Percentiles rank a stretch among this genome's conserved stretches.
These are phyloP conservation scores for Aromia moschata DNA, from an alignment of 2,888 invertebrate species.

Conservation along the genomic window DNA sequence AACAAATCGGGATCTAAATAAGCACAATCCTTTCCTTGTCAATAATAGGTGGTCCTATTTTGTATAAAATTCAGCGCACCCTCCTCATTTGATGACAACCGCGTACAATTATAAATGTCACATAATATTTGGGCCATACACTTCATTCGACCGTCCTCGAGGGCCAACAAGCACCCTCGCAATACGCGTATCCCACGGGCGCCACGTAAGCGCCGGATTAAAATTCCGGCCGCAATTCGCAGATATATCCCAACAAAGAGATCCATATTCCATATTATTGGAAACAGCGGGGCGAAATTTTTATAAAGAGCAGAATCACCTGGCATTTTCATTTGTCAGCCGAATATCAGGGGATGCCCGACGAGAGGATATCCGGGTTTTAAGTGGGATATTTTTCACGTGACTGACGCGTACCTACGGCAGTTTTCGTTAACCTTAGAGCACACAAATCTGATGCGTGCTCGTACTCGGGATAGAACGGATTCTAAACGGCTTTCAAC, in stretches of 20 bases:
- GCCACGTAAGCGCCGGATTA: neutral
- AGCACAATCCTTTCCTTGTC: no score
- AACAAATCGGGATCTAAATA: no score
- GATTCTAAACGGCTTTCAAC: constrained; percentile 3
- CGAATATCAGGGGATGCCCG: neutral
- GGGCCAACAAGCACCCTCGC: neutral
- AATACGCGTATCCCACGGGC: neutral
- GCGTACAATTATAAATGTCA: no score
- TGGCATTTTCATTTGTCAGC: constrained; percentile 5
- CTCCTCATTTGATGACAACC: no score
- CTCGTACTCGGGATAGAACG: neutral
- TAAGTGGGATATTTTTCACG: neutral
- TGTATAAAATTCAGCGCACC: no score
- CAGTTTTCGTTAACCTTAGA: constrained; percentile 1
- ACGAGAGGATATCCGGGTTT: constrained; percentile 1
- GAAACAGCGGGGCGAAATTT: neutral
- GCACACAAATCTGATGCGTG: neutral
- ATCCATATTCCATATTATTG: neutral
- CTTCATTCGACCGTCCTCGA: neutral
- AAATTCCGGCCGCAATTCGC: neutral
- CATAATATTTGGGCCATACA: no score
- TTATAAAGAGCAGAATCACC: neutral
- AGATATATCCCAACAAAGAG: neutral
- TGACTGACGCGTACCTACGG: neutral
- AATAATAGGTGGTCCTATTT: no score